Percentiles rank a stretch among this genome's conserved stretches.
Evolutionary conservation across 2,113 vertebrate species (phyloP).

Genomic region (Corapipo altera): DNA sequence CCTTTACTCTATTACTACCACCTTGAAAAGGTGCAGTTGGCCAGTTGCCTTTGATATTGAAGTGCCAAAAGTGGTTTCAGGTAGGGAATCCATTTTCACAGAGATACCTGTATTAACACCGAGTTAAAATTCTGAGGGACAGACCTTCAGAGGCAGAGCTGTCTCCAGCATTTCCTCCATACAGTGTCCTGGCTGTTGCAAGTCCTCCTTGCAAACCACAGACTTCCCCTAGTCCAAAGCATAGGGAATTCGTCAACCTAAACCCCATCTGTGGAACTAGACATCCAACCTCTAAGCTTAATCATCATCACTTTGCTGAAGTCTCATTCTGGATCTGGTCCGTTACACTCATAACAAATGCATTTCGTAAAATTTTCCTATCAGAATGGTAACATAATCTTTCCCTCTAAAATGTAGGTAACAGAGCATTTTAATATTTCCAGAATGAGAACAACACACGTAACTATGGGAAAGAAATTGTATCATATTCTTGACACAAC

Average conservation of each 20-base stretch:
- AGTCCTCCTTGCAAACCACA: neutral
- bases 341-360: neutral
- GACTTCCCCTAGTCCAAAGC: neutral
- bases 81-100: neutral
- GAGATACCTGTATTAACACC: neutral
- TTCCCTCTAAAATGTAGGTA: neutral
- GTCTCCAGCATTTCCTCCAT: neutral
- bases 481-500: neutral
- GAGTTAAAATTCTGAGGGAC: neutral
- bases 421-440: neutral
- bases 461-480: neutral
- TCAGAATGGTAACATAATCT: rapidly evolving
- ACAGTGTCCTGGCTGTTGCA: neutral
- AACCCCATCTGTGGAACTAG: neutral
- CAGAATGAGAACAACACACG: neutral
- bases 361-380: neutral
- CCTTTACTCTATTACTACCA: neutral
- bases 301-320: neutral
- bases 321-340: neutral
- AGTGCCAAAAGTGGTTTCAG: neutral
- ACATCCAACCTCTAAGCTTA: neutral
- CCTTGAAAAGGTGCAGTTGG: neutral
- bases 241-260: neutral
- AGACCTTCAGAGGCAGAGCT: neutral
- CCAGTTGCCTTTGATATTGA: neutral